These are phyloP conservation scores for Halocynthia aurantium DNA, from an alignment of 23 tunicate genomes.

Conservation along the genomic window DNA sequence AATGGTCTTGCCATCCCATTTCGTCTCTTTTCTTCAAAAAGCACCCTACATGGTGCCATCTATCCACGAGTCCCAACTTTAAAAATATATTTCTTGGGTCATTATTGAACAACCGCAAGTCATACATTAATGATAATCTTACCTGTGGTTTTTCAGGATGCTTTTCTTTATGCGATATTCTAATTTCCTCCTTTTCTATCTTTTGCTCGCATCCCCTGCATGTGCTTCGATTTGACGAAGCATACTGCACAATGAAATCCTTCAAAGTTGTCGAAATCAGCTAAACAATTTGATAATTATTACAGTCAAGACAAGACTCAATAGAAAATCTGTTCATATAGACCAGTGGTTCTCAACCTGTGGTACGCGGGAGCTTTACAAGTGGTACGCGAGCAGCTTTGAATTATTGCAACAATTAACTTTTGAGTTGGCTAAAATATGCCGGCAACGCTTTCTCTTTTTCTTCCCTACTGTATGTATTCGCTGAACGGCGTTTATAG, in stretches of 20 bases:
- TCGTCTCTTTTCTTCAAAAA: conserved; percentile 55
- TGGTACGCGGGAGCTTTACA: too few relatives aligned
- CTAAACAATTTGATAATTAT: neutral
- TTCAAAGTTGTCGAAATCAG: conserved; percentile 34
- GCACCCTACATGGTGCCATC: conserved; percentile 99
- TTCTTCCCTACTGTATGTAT: too few relatives aligned
- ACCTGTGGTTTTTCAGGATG: conserved; percentile 86
- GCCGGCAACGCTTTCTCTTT: too few relatives aligned
- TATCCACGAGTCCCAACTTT: conserved; percentile 19
- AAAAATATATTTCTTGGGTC: neutral
- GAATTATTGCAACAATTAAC: too few relatives aligned
- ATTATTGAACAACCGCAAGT: neutral
- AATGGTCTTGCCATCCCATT: conserved; percentile 79
- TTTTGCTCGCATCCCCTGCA: conserved; percentile 85
- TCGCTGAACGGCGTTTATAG: too few relatives aligned
- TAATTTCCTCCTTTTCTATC: conserved; percentile 94
- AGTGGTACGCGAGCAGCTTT: too few relatives aligned
- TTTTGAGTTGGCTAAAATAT: too few relatives aligned
- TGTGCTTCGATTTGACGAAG: conserved; percentile 63
- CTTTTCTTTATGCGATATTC: conserved; percentile 87
- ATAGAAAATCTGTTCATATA: neutral
- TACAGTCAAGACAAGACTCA: neutral
- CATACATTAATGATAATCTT: neutral
- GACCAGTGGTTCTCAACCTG: too few relatives aligned
- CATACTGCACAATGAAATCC: conserved; percentile 89